These are phyloP conservation scores for Ditylenchus dipsaci DNA, from an alignment of 1,140 invertebrate genomes.

Conservation along the genomic window DNA sequence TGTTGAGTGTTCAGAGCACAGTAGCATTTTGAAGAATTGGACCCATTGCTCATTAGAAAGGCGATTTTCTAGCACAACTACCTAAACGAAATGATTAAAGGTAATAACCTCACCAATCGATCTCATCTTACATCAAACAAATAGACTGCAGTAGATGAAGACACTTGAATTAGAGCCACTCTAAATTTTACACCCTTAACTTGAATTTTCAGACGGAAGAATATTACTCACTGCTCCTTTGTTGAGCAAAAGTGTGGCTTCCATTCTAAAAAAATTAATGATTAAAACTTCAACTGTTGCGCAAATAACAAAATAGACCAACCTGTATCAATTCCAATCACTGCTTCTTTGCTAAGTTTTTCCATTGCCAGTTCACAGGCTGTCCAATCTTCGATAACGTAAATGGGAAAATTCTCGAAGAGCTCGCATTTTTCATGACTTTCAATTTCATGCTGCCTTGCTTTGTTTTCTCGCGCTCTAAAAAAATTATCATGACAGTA, in stretches of 20 bases:
- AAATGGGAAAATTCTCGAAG: slow-evolving; percentile 7
- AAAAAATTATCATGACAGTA: no score
- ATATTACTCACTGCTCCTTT: slow-evolving; percentile 20
- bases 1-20: slow-evolving; percentile 9
- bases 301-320: not conserved
- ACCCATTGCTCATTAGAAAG: slow-evolving; percentile 20
- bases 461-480: no score
- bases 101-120: not conserved
- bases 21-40: slow-evolving; percentile 23
- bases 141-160: slow-evolving; percentile 14
- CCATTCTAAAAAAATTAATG: slow-evolving; percentile 10
- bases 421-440: not conserved
- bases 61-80: not conserved
- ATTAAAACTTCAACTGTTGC: not conserved
- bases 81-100: not conserved
- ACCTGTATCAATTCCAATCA: slow-evolving; percentile 24
- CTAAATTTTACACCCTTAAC: no score
- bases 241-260: slow-evolving; percentile 20
- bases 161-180: slow-evolving; percentile 24
- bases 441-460: no score
- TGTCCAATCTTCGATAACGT: slow-evolving; percentile 9
- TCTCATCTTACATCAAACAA: slow-evolving; percentile 19
- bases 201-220: no score
- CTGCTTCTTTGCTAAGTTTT: slow-evolving; percentile 1
- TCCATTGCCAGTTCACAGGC: slow-evolving; percentile 15